phyloP scores from a whole-genome alignment of 1,140 invertebrate species.

The Hormaphis cornu region DNA sequence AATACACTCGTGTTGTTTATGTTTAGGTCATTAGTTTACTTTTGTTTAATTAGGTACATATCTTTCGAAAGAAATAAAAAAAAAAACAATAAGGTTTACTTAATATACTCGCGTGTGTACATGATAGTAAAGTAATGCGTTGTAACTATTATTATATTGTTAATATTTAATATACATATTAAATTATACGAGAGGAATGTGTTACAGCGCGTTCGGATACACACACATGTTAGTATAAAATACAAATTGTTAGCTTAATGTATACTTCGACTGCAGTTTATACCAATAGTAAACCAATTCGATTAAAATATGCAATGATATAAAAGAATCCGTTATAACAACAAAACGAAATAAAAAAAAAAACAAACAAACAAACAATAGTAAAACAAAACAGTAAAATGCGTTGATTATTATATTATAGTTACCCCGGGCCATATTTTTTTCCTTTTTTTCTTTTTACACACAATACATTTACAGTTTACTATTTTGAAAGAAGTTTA shows the following conservation, averaged over 20 bases:
- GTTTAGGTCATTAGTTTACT: constrained; percentile 24
- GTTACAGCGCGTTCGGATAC: neutral
- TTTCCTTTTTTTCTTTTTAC: neutral
- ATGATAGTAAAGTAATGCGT: constrained; percentile 3
- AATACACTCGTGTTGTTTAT: neutral
- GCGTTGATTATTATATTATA: neutral
- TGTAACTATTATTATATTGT: neutral
- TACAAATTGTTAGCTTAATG: constrained; percentile 16
- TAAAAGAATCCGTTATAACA: constrained; percentile 1
- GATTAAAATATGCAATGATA: constrained; percentile 12
- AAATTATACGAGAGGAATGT: neutral
- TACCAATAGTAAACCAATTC: neutral
- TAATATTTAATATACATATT: neutral
- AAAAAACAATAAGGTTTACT: constrained; percentile 18
- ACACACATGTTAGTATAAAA: constrained; percentile 19
- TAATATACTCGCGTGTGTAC: too few species aligned
- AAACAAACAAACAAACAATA: too few species aligned
- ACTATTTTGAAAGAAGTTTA: too few species aligned
- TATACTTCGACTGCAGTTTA: neutral
- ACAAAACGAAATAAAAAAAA: neutral
- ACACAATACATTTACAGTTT: too few species aligned
- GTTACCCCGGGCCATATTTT: constrained; percentile 9
- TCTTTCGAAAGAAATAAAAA: neutral
- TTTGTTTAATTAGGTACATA: constrained; percentile 22
- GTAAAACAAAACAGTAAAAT: too few species aligned